These are phyloP conservation scores for Piaya cayana DNA, from an alignment of 2,113 vertebrate genomes.

Conservation along the genomic window DNA sequence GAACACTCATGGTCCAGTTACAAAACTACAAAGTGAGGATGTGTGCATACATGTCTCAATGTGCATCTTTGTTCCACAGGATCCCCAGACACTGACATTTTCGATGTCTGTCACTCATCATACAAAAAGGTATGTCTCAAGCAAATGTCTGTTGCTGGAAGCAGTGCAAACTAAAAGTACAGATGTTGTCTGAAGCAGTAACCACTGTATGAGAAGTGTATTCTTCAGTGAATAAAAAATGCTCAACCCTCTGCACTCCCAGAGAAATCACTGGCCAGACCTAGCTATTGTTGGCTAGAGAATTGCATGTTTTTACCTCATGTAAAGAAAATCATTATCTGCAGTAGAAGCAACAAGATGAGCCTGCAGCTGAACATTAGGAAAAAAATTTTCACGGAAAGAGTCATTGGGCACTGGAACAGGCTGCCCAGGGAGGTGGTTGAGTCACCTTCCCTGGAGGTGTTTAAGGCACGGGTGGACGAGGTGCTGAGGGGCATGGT, in stretches of 20 bases:
- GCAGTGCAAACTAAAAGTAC: not conserved
- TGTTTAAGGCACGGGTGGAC: no score
- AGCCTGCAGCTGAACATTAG: no score
- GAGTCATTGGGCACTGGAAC: no score
- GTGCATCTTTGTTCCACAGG: not conserved
- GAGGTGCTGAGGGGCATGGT: no score
- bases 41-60: accelerated
- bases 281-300: not conserved
- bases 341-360: not conserved
- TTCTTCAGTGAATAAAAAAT: not conserved
- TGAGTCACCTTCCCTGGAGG: no score
- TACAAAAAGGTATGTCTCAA: not conserved
- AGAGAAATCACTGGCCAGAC: not conserved
- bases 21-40: not conserved
- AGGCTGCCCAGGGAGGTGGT: no score
- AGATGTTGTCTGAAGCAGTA: not conserved
- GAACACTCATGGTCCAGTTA: not conserved
- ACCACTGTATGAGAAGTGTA: not conserved
- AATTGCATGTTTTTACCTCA: not conserved
- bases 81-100: not conserved
- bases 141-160: not conserved
- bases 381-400: no score
- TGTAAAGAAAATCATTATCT: not conserved
- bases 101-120: not conserved
- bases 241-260: not conserved